Evolutionary conservation across 2,797 vertebrate genomes (phyloP).

Genomic region (Cyprinella venusta): DNA sequence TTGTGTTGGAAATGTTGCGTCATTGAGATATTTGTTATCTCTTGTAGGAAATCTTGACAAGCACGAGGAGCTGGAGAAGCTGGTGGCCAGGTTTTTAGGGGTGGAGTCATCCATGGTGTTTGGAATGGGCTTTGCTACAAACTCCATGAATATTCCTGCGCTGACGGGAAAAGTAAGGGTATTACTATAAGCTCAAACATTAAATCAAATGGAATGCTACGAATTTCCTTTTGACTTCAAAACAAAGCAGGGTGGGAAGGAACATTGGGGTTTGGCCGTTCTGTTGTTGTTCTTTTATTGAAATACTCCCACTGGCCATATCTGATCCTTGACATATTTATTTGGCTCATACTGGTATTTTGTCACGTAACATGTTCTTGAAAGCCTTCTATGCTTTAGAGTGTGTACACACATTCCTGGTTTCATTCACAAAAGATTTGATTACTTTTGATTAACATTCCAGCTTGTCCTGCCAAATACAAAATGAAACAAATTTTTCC

Average conservation of each 20-base stretch:
- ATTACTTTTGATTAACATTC: neutral
- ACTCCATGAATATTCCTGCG: constrained; percentile 98
- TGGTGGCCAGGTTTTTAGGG: constrained; percentile 90
- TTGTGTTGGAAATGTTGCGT: neutral
- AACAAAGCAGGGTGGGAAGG: constrained; percentile 1
- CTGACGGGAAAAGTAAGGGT: constrained; percentile 89
- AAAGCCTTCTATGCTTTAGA: neutral
- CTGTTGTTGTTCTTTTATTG: neutral
- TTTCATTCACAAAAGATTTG: neutral
- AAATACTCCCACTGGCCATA: neutral
- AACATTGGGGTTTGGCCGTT: no score
- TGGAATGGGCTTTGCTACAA: constrained; percentile 98
- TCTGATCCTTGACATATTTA: neutral
- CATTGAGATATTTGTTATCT: neutral
- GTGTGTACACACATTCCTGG: neutral
- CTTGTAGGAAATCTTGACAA: constrained; percentile 90
- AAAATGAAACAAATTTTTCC: neutral
- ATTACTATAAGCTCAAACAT: neutral
- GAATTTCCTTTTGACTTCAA: neutral
- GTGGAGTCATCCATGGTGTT: constrained; percentile 94
- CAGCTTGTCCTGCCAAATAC: neutral
- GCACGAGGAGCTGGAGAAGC: constrained; percentile 89
- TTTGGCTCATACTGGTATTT: neutral
- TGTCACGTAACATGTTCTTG: neutral
- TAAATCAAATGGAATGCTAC: neutral